Evolutionary conservation across 2,888 invertebrate genomes (phyloP).

Genomic region (Zaprionus obscuricornis): DNA sequence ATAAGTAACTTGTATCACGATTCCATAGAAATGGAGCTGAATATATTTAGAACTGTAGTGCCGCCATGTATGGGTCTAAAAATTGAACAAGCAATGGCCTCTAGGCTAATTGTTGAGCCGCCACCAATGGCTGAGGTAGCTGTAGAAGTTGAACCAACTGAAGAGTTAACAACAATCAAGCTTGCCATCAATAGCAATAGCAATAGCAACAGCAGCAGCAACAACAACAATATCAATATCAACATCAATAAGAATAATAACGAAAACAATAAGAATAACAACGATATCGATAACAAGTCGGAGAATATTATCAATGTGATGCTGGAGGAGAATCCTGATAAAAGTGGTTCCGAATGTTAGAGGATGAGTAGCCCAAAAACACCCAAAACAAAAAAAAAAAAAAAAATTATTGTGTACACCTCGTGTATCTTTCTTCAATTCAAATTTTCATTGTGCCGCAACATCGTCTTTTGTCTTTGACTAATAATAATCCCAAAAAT

Average conservation of each 20-base stretch:
- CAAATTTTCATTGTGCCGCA: no score
- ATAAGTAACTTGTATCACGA: slow-evolving; percentile 26
- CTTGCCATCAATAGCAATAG: slow-evolving; percentile 6
- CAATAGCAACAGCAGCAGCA: slow-evolving; percentile 2
- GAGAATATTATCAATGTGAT: no score
- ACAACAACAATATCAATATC: no score
- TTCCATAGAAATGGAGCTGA: slow-evolving; percentile 74
- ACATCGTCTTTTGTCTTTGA: no score
- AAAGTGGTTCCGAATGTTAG: slow-evolving; percentile 66
- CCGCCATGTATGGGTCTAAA: slow-evolving; percentile 74
- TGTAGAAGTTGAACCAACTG: slow-evolving; percentile 44
- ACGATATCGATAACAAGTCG: no score
- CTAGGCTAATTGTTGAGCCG: slow-evolving; percentile 69
- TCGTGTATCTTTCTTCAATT: slow-evolving; percentile 34
- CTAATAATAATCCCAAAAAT: no score
- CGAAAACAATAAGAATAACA: no score
- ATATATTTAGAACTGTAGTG: slow-evolving; percentile 77
- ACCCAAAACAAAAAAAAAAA: slow-evolving; percentile 12
- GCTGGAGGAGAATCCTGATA: slow-evolving; percentile 16
- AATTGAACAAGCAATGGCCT: slow-evolving; percentile 62
- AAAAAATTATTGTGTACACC: slow-evolving; percentile 33
- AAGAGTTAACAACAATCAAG: no score
- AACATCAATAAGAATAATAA: no score
- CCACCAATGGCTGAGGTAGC: slow-evolving; percentile 51
- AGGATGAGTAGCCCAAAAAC: slow-evolving; percentile 69